phyloP scores from a whole-genome alignment of 2,888 invertebrate genomes.

The Drepana falcataria region DNA sequence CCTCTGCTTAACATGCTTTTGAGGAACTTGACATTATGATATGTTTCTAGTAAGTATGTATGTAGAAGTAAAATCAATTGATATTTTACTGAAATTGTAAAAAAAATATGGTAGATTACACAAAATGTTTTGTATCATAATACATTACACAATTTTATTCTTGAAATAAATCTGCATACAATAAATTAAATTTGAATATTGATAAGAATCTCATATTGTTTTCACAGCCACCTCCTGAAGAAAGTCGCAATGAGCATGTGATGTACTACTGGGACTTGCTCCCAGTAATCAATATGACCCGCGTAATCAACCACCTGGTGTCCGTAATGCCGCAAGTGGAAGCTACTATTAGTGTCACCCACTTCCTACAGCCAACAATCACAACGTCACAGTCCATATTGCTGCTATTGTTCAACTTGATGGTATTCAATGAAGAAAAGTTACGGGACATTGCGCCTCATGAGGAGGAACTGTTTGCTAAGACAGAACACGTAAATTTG shows the following conservation, averaged over 20 bases:
- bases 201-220: too few species aligned
- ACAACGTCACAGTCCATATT: constrained; percentile 44
- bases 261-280: constrained; percentile 60
- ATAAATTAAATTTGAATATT: too few species aligned
- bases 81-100: too few species aligned
- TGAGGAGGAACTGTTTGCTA: constrained; percentile 51
- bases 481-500: constrained; percentile 30
- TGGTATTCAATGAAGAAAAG: constrained; percentile 48
- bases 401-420: constrained; percentile 46
- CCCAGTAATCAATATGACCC: constrained; percentile 58
- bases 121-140: too few species aligned
- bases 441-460: constrained; percentile 42
- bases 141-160: too few species aligned
- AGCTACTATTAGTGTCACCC: constrained; percentile 32
- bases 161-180: too few species aligned
- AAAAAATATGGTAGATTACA: too few species aligned
- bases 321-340: constrained; percentile 36
- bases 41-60: too few species aligned
- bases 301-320: constrained; percentile 50
- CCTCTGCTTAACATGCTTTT: too few species aligned
- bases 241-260: constrained; percentile 45
- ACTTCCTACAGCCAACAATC: constrained; percentile 52
- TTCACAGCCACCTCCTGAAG: constrained; percentile 52
- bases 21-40: too few species aligned
- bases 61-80: too few species aligned